These are phyloP conservation scores for Caenorhabditis sp. DNA, from an alignment of 2,888 invertebrate genomes.

Conservation along the genomic window DNA sequence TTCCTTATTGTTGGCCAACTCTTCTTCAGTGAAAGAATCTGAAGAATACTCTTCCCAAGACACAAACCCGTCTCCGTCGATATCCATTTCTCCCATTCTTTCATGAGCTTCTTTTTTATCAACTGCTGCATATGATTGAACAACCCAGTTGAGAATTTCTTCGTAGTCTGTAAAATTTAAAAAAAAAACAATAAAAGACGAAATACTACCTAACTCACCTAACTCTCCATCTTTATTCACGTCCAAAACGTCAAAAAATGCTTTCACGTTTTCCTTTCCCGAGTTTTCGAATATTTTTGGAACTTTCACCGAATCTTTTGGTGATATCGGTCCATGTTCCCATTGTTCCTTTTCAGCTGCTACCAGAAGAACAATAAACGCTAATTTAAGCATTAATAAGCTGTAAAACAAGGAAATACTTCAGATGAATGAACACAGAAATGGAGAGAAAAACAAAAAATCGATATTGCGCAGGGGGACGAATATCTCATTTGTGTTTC, in stretches of 20 bases:
- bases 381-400: neutral
- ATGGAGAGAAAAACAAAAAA: neutral
- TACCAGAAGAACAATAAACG: neutral
- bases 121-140: slow-evolving; percentile 83
- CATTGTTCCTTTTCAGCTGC: neutral
- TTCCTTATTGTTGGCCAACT: slow-evolving; percentile 71
- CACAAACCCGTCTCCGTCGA: slow-evolving; percentile 73
- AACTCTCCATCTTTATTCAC: slow-evolving; percentile 82
- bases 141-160: slow-evolving; percentile 90
- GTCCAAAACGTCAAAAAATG: slow-evolving; percentile 83
- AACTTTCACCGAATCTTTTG: slow-evolving; percentile 77
- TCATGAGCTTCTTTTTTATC: slow-evolving; percentile 71
- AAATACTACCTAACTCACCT: slow-evolving; percentile 74
- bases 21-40: slow-evolving; percentile 79
- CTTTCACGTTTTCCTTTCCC: slow-evolving; percentile 75
- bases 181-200: neutral
- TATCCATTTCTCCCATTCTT: slow-evolving; percentile 77
- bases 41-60: slow-evolving; percentile 90
- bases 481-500: neutral
- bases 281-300: slow-evolving; percentile 72
- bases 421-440: neutral
- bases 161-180: slow-evolving; percentile 28
- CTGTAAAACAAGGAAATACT: neutral
- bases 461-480: neutral
- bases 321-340: slow-evolving; percentile 34